Conservation (phyloP, 2,888 invertebrate species). For the Andricus curvator region DNA sequence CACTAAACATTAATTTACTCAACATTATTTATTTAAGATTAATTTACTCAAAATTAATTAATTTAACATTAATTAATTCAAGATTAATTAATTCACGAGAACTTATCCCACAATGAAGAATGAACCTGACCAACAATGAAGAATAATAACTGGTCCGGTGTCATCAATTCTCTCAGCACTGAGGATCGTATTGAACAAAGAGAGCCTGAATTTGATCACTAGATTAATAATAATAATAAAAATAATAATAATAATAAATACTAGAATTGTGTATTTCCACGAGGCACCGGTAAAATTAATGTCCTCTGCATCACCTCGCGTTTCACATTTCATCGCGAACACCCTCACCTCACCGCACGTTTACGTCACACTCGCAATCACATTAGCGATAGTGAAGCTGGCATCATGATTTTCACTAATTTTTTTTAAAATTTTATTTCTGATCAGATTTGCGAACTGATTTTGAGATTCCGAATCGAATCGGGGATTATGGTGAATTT, state of each 20-base stretch:
- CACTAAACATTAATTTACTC: not conserved
- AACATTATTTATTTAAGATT: not conserved
- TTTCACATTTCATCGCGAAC: constrained; percentile 38
- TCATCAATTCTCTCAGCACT: not conserved
- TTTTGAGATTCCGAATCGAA: not conserved
- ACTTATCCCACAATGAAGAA: not conserved
- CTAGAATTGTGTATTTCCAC: constrained; percentile 1
- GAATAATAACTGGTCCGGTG: not conserved
- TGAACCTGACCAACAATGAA: not conserved
- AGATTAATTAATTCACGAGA: not conserved
- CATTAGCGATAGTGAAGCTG: constrained; percentile 17
- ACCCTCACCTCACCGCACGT: constrained; percentile 4
- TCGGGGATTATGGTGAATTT: constrained; percentile 8
- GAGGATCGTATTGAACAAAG: not conserved
- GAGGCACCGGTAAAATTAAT: constrained; percentile 36
- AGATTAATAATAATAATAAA: not conserved
- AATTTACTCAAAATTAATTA: not conserved
- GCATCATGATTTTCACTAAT: too few species aligned
- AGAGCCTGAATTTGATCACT: constrained; percentile 5
- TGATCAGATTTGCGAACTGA: not conserved
- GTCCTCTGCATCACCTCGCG: constrained; percentile 40
- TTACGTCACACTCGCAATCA: constrained; percentile 36
- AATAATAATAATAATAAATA: not conserved
- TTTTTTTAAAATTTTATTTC: too few species aligned
- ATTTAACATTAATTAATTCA: not conserved